Percentiles rank a stretch among this genome's conserved stretches.
These are phyloP conservation scores for Paratilapia polleni DNA, from an alignment of 2,113 vertebrate species.

Conservation along the genomic window DNA sequence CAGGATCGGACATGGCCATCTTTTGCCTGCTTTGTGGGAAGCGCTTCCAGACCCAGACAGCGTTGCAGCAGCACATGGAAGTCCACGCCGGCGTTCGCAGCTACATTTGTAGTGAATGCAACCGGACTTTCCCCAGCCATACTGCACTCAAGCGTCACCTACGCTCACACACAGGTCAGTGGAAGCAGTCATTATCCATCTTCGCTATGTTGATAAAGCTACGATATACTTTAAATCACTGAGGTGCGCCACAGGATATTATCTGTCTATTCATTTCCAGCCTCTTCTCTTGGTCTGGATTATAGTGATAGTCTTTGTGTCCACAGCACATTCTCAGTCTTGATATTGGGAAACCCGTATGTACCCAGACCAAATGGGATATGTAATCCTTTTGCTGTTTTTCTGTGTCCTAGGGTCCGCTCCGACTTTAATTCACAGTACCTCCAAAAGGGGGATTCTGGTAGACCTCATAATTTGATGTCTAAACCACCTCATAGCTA, in stretches of 20 bases:
- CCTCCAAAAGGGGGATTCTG: background rate
- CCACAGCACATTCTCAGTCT: background rate
- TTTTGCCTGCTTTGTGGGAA: constrained; percentile 98
- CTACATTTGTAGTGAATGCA: constrained; percentile 99
- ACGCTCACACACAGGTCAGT: constrained; percentile 95
- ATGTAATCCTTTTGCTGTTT: background rate
- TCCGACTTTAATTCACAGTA: constrained; percentile 7
- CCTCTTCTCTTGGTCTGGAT: background rate
- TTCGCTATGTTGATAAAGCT: background rate
- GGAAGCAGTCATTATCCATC: background rate
- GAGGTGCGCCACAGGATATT: background rate
- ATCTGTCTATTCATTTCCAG: background rate
- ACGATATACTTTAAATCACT: background rate
- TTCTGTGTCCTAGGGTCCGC: constrained; percentile 3
- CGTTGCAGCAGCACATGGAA: constrained; percentile 99
- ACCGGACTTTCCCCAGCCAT: constrained; percentile 98
- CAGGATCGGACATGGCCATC: constrained; percentile 97
- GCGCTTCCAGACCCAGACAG: constrained; percentile 95
- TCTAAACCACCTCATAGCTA: background rate
- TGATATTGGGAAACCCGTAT: background rate
- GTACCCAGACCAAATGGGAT: background rate
- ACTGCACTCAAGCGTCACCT: constrained; percentile 98
- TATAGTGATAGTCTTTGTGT: background rate
- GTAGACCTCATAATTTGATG: background rate
- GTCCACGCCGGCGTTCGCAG: constrained; percentile 97